A percentile compares a stretch with the other conserved stretches of the same genome.
phyloP scores from a whole-genome alignment of 2,113 vertebrate species.

The Nerophis ophidion region DNA sequence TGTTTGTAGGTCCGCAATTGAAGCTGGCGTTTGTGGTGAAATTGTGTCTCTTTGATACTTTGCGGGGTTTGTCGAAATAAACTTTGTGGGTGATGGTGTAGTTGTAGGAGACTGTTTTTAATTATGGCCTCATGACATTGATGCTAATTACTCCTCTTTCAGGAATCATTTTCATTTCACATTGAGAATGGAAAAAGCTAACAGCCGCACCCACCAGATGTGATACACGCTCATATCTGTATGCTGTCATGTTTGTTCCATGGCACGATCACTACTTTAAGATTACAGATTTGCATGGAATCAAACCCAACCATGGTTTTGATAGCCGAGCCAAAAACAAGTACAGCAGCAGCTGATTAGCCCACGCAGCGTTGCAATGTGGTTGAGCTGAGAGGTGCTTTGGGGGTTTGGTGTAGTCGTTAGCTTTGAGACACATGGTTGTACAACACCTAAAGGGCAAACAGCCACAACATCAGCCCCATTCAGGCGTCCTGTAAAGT shows the following conservation, averaged over 20 bases:
- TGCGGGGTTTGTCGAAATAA: conserved; percentile 6
- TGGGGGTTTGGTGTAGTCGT: too few relatives aligned
- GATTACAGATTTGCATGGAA: conserved; percentile 26
- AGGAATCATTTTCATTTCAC: neutral
- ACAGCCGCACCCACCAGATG: too few relatives aligned
- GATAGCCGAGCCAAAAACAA: conserved; percentile 26
- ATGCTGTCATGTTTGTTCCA: neutral
- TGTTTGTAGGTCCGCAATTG: conserved; percentile 2
- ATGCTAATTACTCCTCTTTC: neutral
- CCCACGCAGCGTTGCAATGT: conserved; percentile 22
- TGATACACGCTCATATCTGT: neutral
- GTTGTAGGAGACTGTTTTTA: neutral
- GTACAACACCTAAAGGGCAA: too few relatives aligned
- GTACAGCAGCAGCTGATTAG: conserved; percentile 23
- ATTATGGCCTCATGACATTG: neutral
- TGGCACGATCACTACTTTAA: neutral
- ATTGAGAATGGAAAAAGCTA: neutral
- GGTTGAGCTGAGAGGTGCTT: neutral
- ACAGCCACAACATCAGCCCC: too few relatives aligned
- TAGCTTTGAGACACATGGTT: too few relatives aligned
- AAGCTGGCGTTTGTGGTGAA: conserved; percentile 15
- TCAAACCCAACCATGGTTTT: conserved; percentile 5
- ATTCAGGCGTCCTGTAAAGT: too few relatives aligned
- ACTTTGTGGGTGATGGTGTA: conserved; percentile 3
- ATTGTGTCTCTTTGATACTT: conserved; percentile 15